Conservation (phyloP, 2,113 vertebrate genomes). For the Pterocles burchelli region DNA sequence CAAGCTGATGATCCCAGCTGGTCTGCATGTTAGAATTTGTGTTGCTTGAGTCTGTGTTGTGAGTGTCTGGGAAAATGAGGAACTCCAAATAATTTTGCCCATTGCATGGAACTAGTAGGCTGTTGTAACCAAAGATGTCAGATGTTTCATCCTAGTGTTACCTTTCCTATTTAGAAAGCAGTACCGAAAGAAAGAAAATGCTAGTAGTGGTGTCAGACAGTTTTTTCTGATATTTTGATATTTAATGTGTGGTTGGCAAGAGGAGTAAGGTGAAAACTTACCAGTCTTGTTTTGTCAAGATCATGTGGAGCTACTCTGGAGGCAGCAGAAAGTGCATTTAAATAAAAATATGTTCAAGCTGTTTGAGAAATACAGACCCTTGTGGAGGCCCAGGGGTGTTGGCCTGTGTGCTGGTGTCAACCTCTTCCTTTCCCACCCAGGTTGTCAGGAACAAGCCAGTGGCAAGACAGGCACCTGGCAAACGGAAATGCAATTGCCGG, state of each 20-base stretch:
- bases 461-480: conserved; percentile 94
- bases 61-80: background rate
- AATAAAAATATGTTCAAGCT: background rate
- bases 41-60: background rate
- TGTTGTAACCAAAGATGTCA: background rate
- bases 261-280: background rate
- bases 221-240: background rate
- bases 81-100: background rate
- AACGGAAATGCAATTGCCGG: conserved; percentile 96
- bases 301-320: background rate
- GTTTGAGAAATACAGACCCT: background rate
- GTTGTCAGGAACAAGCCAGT: conserved; percentile 95
- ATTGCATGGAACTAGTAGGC: rapidly evolving
- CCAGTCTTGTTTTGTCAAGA: background rate
- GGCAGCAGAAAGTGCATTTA: background rate
- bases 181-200: background rate
- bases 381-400: background rate
- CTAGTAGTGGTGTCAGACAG: no score
- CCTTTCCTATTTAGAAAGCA: background rate
- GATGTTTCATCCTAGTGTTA: background rate
- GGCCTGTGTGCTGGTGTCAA: background rate
- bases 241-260: background rate
- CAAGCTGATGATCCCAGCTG: background rate
- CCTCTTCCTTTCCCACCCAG: conserved; percentile 62
- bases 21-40: background rate